Base-by-base conservation (phyloP, 2,888 invertebrate species). In the Mesorhabditis sp. region DNA sequence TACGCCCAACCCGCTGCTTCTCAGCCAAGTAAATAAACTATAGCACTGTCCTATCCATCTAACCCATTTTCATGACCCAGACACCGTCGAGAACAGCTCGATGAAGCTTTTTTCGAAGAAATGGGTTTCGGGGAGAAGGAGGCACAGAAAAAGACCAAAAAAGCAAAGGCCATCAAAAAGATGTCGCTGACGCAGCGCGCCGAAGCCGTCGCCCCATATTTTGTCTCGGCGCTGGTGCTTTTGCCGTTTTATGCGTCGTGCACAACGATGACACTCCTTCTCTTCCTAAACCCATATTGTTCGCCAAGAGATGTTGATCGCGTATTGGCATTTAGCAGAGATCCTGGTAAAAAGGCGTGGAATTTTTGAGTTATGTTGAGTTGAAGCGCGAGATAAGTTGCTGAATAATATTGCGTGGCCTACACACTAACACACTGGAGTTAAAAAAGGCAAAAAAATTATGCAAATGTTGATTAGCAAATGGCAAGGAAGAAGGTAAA, bases 201-300 rank as follows among this genome's bases (percentile, higher is more conserved):
- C 4, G 44, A 42, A 43, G 66, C 66, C 42, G 69, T 71, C 7
- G 71, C 71, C 3, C 71, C 71, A 7, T 71, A 71, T 45, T 66
- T 71, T 43, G 71, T 63, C 42, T 50, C 62, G 63, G 62, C 71
- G 4, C 64, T 71, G 10, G 44, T 71, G 42, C 6, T 69, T 13
- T 44, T 71, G 10, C 71, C 71, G 6, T 69, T 68, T 62, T n/a
- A 66, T 7, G 44, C 63, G 5, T 61, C 66, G 42, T 71, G 71
- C 41, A 61, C 71, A 6, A 63, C 69, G n/a, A 66, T 71, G 5
- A 66, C 69, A 41, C 50, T 66, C 13, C 65, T 71, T 67, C 61
- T 69, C 15, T 69, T 69, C 45, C 43, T 69, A 43, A 65, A 71
- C 44, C 42, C 62, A 42, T 71, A 65, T 69, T 71, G 71, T 66